Percentiles rank a stretch among this genome's conserved stretches.
phyloP scores from a whole-genome alignment of 53 echinoderm and acorn worm genomes.

The Actinopyga echinites region DNA sequence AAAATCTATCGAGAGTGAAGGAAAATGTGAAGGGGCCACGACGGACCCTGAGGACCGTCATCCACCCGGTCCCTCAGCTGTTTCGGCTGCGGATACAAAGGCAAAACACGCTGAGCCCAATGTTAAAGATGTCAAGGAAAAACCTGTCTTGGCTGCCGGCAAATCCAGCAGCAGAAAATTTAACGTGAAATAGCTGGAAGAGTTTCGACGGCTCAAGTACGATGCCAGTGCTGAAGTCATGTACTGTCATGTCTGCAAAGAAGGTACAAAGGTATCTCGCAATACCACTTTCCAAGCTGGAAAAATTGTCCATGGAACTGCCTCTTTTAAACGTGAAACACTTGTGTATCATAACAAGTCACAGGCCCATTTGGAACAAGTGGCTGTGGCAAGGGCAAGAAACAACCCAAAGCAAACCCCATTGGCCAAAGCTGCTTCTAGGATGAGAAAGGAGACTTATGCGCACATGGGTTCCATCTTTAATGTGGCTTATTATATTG shows the following conservation, averaged over 20 bases:
- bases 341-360: neutral
- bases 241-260: neutral
- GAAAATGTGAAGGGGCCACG: neutral
- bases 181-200: neutral
- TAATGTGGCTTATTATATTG: slow-evolving; percentile 6
- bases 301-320: slow-evolving; percentile 1
- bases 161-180: neutral
- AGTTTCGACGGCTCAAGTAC: neutral
- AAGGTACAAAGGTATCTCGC: neutral
- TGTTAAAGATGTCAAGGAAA: neutral
- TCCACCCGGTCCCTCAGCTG: neutral
- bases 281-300: neutral
- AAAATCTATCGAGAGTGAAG: neutral
- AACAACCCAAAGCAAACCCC: neutral
- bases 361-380: neutral
- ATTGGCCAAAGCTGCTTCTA: neutral
- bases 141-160: neutral
- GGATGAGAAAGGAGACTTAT: neutral
- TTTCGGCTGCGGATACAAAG: neutral
- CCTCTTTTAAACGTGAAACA: neutral
- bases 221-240: neutral
- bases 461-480: neutral
- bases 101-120: neutral
- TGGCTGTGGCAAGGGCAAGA: slow-evolving; percentile 4
- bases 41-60: neutral